phyloP scores from a whole-genome alignment of 2,113 vertebrate genomes.

The Lutjanus erythropterus region DNA sequence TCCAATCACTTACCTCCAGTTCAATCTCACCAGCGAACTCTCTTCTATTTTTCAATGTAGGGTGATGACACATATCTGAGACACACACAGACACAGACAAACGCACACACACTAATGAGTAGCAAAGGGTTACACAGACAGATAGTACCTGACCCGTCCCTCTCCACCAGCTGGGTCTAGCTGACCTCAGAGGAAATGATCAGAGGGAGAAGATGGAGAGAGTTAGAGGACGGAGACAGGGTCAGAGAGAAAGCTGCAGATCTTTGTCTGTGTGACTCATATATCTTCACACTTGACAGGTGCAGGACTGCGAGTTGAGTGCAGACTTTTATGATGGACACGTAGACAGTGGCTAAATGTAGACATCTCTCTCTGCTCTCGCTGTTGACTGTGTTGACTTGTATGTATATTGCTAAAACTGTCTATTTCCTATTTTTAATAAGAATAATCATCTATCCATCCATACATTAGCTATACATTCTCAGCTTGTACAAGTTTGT shows the following conservation, averaged over 20 bases:
- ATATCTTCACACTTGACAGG: conserved; percentile 64
- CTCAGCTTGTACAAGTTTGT: neutral
- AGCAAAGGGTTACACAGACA: conserved; percentile 44
- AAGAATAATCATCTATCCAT: neutral
- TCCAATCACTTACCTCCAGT: conserved; percentile 61
- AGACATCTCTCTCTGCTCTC: neutral
- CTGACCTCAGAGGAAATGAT: conserved; percentile 74
- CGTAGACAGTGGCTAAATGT: conserved; percentile 1
- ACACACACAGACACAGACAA: conserved; percentile 1
- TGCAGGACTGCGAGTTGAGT: conserved; percentile 45
- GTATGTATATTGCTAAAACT: neutral
- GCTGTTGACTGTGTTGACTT: neutral
- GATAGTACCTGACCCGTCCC: conserved; percentile 57
- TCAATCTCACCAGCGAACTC: conserved; percentile 49
- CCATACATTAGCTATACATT: neutral
- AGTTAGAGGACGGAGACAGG: conserved; percentile 51
- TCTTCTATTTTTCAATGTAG: conserved; percentile 36
- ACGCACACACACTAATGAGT: conserved; percentile 29
- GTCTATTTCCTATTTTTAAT: neutral
- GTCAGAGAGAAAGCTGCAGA: conserved; percentile 57
- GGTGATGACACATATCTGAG: conserved; percentile 44
- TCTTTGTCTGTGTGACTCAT: conserved; percentile 68
- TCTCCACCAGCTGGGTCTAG: conserved; percentile 62
- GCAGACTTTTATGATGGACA: conserved; percentile 24
- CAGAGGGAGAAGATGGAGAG: conserved; percentile 52